phyloP scores from a whole-genome alignment of 2,888 invertebrate genomes.

The Uropetala carovei region DNA sequence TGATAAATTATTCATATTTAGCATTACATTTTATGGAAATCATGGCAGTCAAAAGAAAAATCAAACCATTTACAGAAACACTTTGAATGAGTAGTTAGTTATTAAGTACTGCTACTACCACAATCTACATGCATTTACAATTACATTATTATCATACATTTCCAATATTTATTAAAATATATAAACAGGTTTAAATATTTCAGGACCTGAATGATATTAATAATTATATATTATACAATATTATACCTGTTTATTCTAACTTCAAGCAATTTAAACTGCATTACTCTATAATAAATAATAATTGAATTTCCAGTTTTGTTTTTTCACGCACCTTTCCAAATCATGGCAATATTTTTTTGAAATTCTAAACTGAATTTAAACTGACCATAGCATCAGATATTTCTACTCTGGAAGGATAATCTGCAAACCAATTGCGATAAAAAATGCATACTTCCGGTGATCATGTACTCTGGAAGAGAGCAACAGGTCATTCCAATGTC shows the following conservation, averaged over 20 bases:
- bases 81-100: neutral
- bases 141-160: neutral
- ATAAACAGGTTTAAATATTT: slow-evolving; percentile 40
- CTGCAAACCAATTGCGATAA: too few species aligned
- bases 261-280: slow-evolving; percentile 34
- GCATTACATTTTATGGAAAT: neutral
- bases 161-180: slow-evolving; percentile 36
- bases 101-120: slow-evolving; percentile 40
- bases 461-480: too few species aligned
- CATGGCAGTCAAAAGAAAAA: neutral
- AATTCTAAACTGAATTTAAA: neutral
- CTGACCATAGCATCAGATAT: too few species aligned
- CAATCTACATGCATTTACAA: neutral
- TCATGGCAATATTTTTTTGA: neutral
- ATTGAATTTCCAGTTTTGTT: neutral
- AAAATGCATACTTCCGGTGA: too few species aligned
- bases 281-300: slow-evolving; percentile 24
- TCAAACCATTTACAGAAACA: too few species aligned
- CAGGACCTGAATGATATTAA: neutral
- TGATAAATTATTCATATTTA: neutral
- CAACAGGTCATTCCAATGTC: too few species aligned
- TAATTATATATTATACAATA: neutral
- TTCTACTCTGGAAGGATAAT: too few species aligned
- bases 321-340: neutral
- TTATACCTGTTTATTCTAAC: neutral